A percentile compares a stretch with the other conserved stretches of the same genome.
Evolutionary conservation across 1,140 invertebrate species (phyloP).

Genomic region (Physella acuta): DNA sequence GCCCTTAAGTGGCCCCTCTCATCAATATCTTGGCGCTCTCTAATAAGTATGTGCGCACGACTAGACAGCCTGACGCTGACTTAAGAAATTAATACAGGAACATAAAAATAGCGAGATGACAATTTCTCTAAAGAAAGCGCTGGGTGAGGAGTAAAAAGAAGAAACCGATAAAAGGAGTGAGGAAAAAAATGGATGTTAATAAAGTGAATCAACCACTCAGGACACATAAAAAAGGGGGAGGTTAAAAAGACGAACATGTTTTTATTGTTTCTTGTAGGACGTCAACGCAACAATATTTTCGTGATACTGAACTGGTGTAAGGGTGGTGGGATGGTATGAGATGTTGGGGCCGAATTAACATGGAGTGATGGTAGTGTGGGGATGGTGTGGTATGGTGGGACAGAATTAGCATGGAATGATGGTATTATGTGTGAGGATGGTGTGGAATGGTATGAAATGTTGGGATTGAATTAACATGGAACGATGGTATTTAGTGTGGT

Average conservation of each 20-base stretch:
- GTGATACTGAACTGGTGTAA: too few relatives aligned
- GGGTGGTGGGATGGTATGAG: not conserved
- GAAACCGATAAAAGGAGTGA: too few relatives aligned
- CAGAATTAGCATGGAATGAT: not conserved
- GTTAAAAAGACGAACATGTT: too few relatives aligned
- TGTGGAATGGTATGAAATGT: not conserved
- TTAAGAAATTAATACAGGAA: slow-evolving; percentile 18
- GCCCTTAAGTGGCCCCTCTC: slow-evolving; percentile 18
- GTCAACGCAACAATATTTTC: too few relatives aligned
- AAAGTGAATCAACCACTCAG: too few relatives aligned
- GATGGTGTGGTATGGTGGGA: not conserved
- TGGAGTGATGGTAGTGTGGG: not conserved
- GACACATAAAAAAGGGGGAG: too few relatives aligned
- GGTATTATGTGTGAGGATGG: not conserved
- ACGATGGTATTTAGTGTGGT: not conserved
- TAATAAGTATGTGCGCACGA: slow-evolving; percentile 7
- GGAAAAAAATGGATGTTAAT: too few relatives aligned
- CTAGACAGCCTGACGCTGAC: slow-evolving; percentile 8
- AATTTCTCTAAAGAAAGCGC: too few relatives aligned
- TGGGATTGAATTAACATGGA: not conserved
- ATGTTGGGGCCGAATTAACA: not conserved
- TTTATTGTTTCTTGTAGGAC: too few relatives aligned
- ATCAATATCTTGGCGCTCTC: slow-evolving; percentile 14
- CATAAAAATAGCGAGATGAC: too few relatives aligned
- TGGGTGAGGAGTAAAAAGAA: too few relatives aligned